Percentiles rank a stretch among this genome's conserved stretches.
phyloP scores from a whole-genome alignment of 1,140 invertebrate genomes.

The Eueides isabella region DNA sequence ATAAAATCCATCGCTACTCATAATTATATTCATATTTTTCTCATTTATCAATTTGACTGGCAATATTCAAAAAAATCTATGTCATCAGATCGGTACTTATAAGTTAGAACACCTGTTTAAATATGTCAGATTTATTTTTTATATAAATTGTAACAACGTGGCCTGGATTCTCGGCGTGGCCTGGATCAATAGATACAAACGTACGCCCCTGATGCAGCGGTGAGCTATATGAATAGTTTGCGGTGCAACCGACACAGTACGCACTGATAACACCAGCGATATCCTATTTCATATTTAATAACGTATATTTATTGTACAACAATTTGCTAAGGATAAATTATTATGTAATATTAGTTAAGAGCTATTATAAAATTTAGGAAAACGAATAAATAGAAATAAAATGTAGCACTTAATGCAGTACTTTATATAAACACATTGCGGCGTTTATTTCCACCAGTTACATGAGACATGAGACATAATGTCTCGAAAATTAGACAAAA shows the following conservation, averaged over 20 bases:
- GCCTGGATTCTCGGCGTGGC: background rate
- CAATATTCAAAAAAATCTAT: no score
- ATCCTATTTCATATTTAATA: background rate
- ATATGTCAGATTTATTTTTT: background rate
- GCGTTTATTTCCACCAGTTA: no score
- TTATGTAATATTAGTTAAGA: background rate
- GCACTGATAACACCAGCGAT: background rate
- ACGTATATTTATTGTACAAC: background rate
- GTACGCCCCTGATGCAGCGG: background rate
- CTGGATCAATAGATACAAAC: background rate
- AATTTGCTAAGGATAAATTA: background rate
- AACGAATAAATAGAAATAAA: no score
- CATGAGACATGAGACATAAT: no score
- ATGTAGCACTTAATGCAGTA: no score
- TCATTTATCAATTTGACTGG: no score
- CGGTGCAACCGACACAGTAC: background rate
- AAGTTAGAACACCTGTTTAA: background rate
- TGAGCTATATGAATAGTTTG: background rate
- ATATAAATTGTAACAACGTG: background rate
- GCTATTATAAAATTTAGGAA: background rate
- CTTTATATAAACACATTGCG: no score
- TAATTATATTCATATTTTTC: no score
- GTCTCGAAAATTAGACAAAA: no score
- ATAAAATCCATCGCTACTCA: no score
- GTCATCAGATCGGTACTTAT: background rate